A percentile compares a stretch with the other conserved stretches of the same genome.
Evolutionary conservation across 2,797 vertebrate genomes (phyloP).

Genomic region (Protosalanx chinensis): DNA sequence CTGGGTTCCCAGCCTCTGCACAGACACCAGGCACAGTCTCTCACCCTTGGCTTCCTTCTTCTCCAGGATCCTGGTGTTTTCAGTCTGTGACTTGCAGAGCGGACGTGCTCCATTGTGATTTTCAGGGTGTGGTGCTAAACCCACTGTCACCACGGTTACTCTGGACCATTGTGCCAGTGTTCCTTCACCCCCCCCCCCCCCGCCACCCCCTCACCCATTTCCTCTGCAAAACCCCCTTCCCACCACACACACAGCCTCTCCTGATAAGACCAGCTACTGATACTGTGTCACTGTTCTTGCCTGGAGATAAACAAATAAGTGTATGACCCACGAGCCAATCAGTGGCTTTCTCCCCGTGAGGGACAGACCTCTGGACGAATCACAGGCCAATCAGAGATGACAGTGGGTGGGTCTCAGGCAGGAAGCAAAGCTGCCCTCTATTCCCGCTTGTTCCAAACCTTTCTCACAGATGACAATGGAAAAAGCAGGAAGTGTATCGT

Average conservation of each 20-base stretch:
- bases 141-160: constrained; percentile 39
- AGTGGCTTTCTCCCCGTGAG: constrained; percentile 16
- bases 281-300: constrained; percentile 2
- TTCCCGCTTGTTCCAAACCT: constrained; percentile 32
- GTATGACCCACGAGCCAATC: constrained; percentile 23
- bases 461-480: constrained; percentile 36
- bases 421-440: background rate
- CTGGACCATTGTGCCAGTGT: constrained; percentile 45
- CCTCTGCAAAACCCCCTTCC: constrained; percentile 19
- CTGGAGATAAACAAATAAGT: constrained; percentile 3
- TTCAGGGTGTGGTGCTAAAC: constrained; percentile 35
- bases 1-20: no score
- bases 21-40: background rate
- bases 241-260: constrained; percentile 5
- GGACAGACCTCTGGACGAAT: constrained; percentile 32
- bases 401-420: background rate
- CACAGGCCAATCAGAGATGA: constrained; percentile 6
- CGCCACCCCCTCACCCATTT: constrained; percentile 11
- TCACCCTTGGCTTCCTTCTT: background rate
- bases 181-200: constrained; percentile 38
- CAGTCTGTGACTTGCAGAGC: constrained; percentile 13
- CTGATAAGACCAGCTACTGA: background rate
- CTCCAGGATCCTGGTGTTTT: constrained; percentile 18
- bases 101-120: constrained; percentile 53
- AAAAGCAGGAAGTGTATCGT: constrained; percentile 52